A percentile compares a stretch with the other conserved stretches of the same genome.
Evolutionary conservation across 2,113 vertebrate genomes (phyloP).

Genomic region (Fulmarus glacialis): DNA sequence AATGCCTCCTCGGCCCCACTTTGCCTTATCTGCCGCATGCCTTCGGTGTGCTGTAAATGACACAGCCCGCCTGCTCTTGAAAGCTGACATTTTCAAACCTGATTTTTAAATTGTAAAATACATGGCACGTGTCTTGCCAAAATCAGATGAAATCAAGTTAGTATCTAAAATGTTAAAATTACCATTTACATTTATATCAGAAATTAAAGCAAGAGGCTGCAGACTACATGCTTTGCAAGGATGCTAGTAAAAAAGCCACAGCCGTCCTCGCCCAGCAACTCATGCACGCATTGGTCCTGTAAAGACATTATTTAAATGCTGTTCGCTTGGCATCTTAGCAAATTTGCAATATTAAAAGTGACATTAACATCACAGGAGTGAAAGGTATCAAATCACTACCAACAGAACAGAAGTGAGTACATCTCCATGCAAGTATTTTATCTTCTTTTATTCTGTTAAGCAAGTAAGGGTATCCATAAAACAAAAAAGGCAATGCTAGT

Average conservation of each 20-base stretch:
- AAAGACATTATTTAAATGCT: background rate
- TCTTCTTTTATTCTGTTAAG: background rate
- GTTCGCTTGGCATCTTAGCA: background rate
- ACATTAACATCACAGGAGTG: conserved; percentile 3
- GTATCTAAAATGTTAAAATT: conserved; percentile 35
- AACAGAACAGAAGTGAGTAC: background rate
- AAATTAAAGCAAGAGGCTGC: background rate
- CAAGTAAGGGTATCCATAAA: background rate
- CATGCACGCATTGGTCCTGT: background rate
- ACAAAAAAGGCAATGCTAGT: background rate
- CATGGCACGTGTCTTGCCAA: background rate
- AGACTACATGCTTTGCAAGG: background rate
- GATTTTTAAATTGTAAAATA: conserved; percentile 6
- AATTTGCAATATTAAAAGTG: conserved; percentile 36
- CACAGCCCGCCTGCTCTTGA: background rate
- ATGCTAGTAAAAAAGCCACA: background rate
- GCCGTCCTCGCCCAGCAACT: background rate
- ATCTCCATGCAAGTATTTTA: background rate
- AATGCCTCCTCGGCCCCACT: background rate
- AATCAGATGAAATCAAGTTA: conserved; percentile 18
- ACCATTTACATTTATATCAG: conserved; percentile 26
- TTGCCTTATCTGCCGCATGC: background rate
- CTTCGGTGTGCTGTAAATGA: background rate
- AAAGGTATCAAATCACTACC: conserved; percentile 16
- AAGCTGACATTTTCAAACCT: conserved; percentile 39